Conservation (phyloP, 2,113 vertebrate species). For the Pedionomus torquatus region DNA sequence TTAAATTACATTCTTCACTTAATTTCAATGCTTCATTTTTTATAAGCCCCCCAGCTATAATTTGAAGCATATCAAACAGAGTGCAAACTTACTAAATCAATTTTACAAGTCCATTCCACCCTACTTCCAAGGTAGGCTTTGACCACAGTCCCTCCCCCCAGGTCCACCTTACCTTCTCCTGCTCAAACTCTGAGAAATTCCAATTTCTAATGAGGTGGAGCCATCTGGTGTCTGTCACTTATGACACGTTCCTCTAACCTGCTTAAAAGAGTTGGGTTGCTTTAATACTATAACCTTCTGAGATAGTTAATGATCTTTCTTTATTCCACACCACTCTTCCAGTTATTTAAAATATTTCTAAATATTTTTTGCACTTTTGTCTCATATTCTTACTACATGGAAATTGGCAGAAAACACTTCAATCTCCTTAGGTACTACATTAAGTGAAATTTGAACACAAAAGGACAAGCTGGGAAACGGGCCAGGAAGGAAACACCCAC, state of each 20-base stretch:
- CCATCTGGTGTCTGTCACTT: slow-evolving; percentile 55
- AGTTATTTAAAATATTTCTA: not conserved
- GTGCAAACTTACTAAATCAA: not conserved
- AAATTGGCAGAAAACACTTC: not conserved
- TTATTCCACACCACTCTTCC: accelerated
- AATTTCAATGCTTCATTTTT: not conserved
- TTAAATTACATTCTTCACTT: not conserved
- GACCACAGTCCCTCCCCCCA: not conserved
- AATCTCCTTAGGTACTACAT: not conserved
- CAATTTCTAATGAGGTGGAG: slow-evolving; percentile 52
- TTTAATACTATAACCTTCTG: not conserved
- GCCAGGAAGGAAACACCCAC: not conserved
- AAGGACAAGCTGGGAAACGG: not conserved
- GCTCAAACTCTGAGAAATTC: not conserved
- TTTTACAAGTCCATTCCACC: not conserved
- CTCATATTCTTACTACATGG: not conserved
- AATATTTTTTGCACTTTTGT: not conserved
- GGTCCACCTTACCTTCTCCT: not conserved
- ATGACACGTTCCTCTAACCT: not conserved
- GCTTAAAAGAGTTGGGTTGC: not conserved
- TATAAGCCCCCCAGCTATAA: not conserved
- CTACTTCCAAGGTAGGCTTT: not conserved
- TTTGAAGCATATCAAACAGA: not conserved
- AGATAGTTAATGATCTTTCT: not conserved
- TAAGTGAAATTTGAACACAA: not conserved